Evolutionary conservation across 1,140 invertebrate genomes (phyloP), one percentile per base, ranked within the genome.

Genomic region (Radopholus similis): DNA sequence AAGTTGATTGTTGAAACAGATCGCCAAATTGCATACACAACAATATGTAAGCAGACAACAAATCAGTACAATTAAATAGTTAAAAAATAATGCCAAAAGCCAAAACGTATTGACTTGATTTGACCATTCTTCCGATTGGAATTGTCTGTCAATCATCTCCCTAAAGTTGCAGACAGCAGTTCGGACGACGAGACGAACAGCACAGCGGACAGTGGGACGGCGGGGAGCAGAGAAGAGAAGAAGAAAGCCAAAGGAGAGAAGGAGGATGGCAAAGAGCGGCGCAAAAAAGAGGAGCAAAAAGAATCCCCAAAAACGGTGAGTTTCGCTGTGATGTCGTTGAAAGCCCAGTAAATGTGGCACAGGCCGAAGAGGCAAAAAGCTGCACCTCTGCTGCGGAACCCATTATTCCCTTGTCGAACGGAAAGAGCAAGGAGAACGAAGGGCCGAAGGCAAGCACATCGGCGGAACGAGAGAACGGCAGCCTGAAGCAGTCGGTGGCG

Each of bases 141-240:
- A 4, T 18, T 23, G n/a, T 2, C 35, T 53, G 30, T 53, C 11
- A 53, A 53, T 53, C n/a, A 21, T 53, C 5, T 53, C n/a, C n/a
- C n/a, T n/a, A n/a, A n/a, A n/a, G 15, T 76, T 79, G 11, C 62
- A 77, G 76, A 77, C 56, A 77, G 75, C 37, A 80, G 77, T 55
- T 77, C 76, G 2, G 77, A 79, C 40, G 75, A 73, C 38, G 75
- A n/a, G n/a, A 77, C 35, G 77, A 80, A 55, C 66, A 58, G 26
- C 35, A 35, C 5, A 51, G 18, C 26, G 26, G 35, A 55, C 26
- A 26, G 23, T 2, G 9, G 18, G 6, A 51, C 26, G 5, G 30
- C 9, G 28, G 38, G 8, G 2, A n/a, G 21, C 28, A 21, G 32
- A 34, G 18, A 23, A 18, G 23, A 68, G n/a, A 47, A 35, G 8